Percentiles rank a stretch among this genome's conserved stretches.
Evolutionary conservation across 2,797 vertebrate species (phyloP).

Genomic region (Chloroceryle amazona): DNA sequence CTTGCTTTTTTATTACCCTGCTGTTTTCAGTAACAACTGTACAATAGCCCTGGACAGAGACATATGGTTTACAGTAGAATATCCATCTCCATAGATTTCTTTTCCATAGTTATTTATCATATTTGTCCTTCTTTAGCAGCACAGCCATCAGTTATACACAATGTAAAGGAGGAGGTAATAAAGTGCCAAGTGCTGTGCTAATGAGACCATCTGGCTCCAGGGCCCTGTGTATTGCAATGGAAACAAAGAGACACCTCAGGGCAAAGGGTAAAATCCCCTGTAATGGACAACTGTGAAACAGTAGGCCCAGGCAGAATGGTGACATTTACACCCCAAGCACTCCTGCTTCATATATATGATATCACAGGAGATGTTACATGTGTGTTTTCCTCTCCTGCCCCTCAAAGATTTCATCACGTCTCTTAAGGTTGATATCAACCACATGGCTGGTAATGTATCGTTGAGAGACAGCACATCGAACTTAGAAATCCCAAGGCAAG

Average conservation of each 20-base stretch:
- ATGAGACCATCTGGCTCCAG: constrained; percentile 31
- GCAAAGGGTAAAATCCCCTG: background rate
- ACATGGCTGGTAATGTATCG: background rate
- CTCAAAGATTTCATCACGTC: background rate
- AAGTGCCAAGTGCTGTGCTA: constrained; percentile 28
- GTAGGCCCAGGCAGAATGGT: background rate
- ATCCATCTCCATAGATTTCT: constrained; percentile 70
- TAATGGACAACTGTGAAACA: background rate
- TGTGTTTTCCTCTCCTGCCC: background rate
- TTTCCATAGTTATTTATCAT: constrained; percentile 78
- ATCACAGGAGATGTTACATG: background rate
- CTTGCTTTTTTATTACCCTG: constrained; percentile 16
- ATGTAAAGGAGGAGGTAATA: constrained; percentile 65
- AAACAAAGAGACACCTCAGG: background rate
- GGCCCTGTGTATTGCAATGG: background rate
- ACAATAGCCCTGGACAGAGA: constrained; percentile 76
- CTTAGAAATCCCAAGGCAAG: background rate
- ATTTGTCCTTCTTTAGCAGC: constrained; percentile 75
- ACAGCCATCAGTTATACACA: constrained; percentile 70
- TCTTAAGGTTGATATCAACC: background rate
- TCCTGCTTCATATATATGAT: background rate
- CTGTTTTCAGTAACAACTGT: constrained; percentile 26
- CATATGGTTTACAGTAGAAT: constrained; percentile 73
- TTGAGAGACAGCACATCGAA: background rate
- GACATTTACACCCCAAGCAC: background rate